Base-by-base conservation (phyloP, 2,888 invertebrate genomes). In the Candidula unifasciata region DNA sequence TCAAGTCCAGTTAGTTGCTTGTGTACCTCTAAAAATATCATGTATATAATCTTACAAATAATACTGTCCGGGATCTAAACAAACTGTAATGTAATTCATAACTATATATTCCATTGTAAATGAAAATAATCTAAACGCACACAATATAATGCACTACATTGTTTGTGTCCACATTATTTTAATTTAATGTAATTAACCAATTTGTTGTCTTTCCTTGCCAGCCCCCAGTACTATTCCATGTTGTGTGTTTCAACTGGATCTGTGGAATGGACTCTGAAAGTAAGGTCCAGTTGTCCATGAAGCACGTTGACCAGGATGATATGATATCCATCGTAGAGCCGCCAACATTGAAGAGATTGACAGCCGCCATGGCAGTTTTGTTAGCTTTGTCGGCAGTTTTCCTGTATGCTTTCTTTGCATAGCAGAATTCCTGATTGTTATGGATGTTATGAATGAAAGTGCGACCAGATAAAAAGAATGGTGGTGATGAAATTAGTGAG, bases 181-280 rank as follows among this genome's bases (percentile, higher is more conserved):
- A 44, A 13, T 13, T 44, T 44, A 44, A n/a, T n/a, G n/a, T n/a
- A n/a, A n/a, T n/a, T n/a, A n/a, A n/a, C n/a, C n/a, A n/a, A 44
- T 10, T 44, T 44, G 44, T 44, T 44, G 44, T 13, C 69, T 37
- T 35, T 66, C n/a, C 24, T 18, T 60, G 18, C 24, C 80, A 82
- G 76, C 16, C 1, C 21, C n/a, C 52, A 30, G n/a, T 52, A 8
- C 35, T 10, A 33, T 76, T 24, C 77, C 86, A 71, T 78, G 87
- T 80, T 83, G 79, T 60, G 80, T 90, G 0, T n/a, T 64, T 88
- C 5, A 89, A 90, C 85, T 93, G 93, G 93, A 87, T 92, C 13
- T 93, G 93, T 88, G 93, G 93, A 18, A 90, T 93, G 33, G 93
- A 93, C 83, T 87, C 91, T 52, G 54, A 71, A 21, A 85, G 57